These are phyloP conservation scores for Diorhabda elongata DNA, from an alignment of 1,140 invertebrate species.

Conservation along the genomic window DNA sequence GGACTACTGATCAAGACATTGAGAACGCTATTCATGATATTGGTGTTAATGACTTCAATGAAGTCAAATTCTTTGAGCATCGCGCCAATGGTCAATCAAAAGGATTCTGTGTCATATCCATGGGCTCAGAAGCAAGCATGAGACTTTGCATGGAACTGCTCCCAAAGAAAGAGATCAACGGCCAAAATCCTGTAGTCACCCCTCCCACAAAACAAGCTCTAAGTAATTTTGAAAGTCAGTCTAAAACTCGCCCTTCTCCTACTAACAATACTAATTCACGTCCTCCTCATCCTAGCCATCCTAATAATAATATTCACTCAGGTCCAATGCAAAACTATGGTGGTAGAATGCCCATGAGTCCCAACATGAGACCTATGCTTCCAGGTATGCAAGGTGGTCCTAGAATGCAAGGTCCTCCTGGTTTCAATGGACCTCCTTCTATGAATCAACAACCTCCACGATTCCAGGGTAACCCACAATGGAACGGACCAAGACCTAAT, in stretches of 20 bases:
- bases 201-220: constrained; percentile 83
- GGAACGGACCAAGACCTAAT: constrained; percentile 56
- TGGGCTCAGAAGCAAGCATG: constrained; percentile 89
- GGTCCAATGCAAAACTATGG: constrained; percentile 55
- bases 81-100: constrained; percentile 98
- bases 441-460: constrained; percentile 50
- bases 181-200: constrained; percentile 90
- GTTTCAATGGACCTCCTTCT: constrained; percentile 38
- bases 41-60: constrained; percentile 90
- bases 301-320: constrained; percentile 50
- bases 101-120: constrained; percentile 90
- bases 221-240: constrained; percentile 73
- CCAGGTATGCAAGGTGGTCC: constrained; percentile 66
- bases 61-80: constrained; percentile 99
- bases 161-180: constrained; percentile 91
- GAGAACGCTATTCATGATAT: constrained; percentile 79
- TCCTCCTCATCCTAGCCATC: constrained; percentile 51
- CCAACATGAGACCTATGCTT: constrained; percentile 55
- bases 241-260: constrained; percentile 77
- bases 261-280: constrained; percentile 55
- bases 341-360: constrained; percentile 64
- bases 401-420: constrained; percentile 61
- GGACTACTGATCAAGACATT: constrained; percentile 97
- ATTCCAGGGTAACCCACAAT: constrained; percentile 57
- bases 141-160: constrained; percentile 87